These are phyloP conservation scores for Scaptomyza graminum DNA, from an alignment of 1,140 invertebrate species.

Conservation along the genomic window DNA sequence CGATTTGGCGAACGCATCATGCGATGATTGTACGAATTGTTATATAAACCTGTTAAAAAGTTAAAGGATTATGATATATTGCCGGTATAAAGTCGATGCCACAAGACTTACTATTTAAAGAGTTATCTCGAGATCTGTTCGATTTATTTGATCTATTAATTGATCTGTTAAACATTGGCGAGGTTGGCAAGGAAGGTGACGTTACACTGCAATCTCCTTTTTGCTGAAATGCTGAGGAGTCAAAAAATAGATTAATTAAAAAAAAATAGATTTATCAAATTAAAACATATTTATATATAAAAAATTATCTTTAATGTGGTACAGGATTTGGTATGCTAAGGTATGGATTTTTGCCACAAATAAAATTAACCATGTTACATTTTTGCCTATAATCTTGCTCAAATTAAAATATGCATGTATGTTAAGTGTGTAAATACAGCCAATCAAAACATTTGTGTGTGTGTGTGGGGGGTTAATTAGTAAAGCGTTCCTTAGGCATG, in stretches of 20 bases:
- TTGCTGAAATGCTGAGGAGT: constrained; percentile 2
- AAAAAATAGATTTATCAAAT: no score
- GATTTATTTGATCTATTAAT: not conserved
- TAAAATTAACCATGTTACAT: constrained; percentile 1
- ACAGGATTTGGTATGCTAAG: no score
- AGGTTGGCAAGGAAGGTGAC: not conserved
- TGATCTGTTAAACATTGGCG: not conserved
- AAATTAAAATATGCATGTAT: not conserved
- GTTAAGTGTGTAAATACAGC: not conserved
- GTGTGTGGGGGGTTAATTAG: constrained; percentile 26
- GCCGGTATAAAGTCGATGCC: not conserved
- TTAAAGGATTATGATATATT: not conserved
- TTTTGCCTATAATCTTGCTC: not conserved
- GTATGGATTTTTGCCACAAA: no score
- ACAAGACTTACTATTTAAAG: constrained; percentile 4
- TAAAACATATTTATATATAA: no score
- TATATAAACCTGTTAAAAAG: constrained; percentile 12
- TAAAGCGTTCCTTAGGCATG: constrained; percentile 32
- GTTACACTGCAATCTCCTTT: not conserved
- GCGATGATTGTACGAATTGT: constrained; percentile 3
- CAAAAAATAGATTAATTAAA: no score
- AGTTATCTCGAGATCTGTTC: not conserved
- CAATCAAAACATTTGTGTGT: constrained; percentile 2
- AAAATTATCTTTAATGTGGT: no score
- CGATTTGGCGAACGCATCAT: not conserved